Base-by-base conservation (phyloP, 2,797 vertebrate genomes). In the Distichodus sexfasciatus region DNA sequence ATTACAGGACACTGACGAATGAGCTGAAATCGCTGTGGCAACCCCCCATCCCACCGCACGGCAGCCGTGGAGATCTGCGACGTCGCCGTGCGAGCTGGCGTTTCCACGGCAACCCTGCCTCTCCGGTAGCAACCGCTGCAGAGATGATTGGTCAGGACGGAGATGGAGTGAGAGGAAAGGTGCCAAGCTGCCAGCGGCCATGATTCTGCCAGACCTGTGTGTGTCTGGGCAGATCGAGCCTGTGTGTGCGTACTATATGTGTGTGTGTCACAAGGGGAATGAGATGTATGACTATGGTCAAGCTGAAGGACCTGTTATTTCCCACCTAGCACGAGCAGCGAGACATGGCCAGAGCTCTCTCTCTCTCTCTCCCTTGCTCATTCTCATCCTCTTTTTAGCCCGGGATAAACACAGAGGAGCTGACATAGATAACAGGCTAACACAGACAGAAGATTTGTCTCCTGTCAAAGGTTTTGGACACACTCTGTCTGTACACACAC, bases 41-140 rank as follows among this genome's bases (percentile, higher is more conserved):
- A 70, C 47, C 28, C 26, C 35, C n/a, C 61, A 44, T 36, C 62
- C 70, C 10, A 48, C 47, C 0, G 29, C 23, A 51, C 24, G n/a
- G 14, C 68, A 74, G 71, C 64, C 54, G 64, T 41, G 53, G 40
- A 67, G 67, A 48, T 65, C 48, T 14, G n/a, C 53, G 28, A 24
- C 54, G 60, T 66, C 71, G 55, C 40, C 57, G 64, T 40, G 23
- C 21, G 28, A 54, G 60, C 61, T 44, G 19, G 3, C 4, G 76
- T 78, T 74, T 78, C 76, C 76, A 78, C 9, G 43, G 76, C 59
- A 75, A 78, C 76, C 9, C 40, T 7, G 24, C 76, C 35, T 74
- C 63, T 67, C 44, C 47, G 63, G 38, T 40, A 47, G 62, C 75
- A 74, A 51, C 6, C 36, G 17, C 59, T 71, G 46, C 59, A 35